Percentiles rank a stretch among this genome's conserved stretches.
These are phyloP conservation scores for Benitochromis conjunctus DNA, from an alignment of 2,113 vertebrate species.

Conservation along the genomic window DNA sequence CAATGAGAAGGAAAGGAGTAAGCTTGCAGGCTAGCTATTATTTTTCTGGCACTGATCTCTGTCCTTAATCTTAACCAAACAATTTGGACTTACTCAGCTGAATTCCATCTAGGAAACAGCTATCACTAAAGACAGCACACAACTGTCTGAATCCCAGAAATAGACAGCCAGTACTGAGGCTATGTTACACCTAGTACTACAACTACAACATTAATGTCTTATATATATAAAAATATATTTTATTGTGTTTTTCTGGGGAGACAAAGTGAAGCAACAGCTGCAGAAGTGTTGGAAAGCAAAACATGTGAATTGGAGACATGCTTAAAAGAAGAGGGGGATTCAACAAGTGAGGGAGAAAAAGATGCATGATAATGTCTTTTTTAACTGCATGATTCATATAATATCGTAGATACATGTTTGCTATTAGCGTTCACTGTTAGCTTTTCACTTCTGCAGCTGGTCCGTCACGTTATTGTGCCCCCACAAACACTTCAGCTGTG, in stretches of 20 bases:
- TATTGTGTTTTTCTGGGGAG: not conserved
- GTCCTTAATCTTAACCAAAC: not conserved
- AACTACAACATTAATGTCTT: not conserved
- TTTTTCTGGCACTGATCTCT: not conserved
- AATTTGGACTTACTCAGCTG: not conserved
- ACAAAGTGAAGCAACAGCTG: not conserved
- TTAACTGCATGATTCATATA: not conserved
- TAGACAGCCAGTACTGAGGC: not conserved
- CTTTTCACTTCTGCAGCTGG: not conserved
- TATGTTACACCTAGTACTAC: not conserved
- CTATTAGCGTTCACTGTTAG: not conserved
- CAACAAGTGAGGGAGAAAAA: not conserved
- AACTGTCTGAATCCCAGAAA: not conserved
- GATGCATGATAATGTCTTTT: not conserved
- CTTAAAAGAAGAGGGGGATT: not conserved
- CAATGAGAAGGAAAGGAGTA: not conserved
- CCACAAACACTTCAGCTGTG: not conserved
- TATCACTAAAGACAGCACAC: not conserved
- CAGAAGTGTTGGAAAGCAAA: not conserved
- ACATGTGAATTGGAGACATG: not conserved
- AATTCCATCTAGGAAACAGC: not conserved
- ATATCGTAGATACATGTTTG: not conserved
- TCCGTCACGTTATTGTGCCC: not conserved
- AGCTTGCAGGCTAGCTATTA: not conserved
- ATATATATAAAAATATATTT: not conserved